Evolutionary conservation across 2,113 vertebrate species (phyloP), one percentile per base, ranked within the genome.

Genomic region (Amblyornis subalaris): DNA sequence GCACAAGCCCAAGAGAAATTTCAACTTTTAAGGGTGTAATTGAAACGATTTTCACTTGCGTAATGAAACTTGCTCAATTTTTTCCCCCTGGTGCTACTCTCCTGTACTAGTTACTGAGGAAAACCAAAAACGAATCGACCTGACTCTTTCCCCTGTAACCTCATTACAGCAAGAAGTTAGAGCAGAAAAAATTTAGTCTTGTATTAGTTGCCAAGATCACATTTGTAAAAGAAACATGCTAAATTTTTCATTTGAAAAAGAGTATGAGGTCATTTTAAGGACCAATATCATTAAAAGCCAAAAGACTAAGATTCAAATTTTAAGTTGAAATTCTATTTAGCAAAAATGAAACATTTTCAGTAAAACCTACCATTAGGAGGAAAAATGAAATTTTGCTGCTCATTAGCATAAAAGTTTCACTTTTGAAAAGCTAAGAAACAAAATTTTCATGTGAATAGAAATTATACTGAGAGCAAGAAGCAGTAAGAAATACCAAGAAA

Each of bases 381-480:
- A 92, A 81, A 50, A 67, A 22, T 35, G 38, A 91, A 83, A 93
- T 85, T 87, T n/a, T 74, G 6, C 21, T 65, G 55, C 57, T 86
- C 77, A 79, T 84, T 67, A 81, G 55, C 53, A 70, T 9, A 35
- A 9, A 91, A 93, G 42, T 86, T 71, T 62, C 47, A 47, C 22
- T 85, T 94, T 58, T 82, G 50, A 85, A 88, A 93, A 78, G 61
- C 75, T 88, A 92, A 93, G 90, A 57, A 86, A 58, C 23, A 81
- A 44, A 83, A 91, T 95, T 96, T 95, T 90, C 71, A 40, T 33
- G 40, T 94, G 93, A 95, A 94, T 73, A 55, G 89, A 93, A 94
- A 90, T 71, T 47, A 69, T 36, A 51, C 47, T 88, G 35, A 72
- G 50, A 94, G 61, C 47, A 70, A 94, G 51, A 90, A 92, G 84